These are phyloP conservation scores for Acrocyrtus sp. DNA, from an alignment of 2,888 invertebrate species.

Conservation along the genomic window DNA sequence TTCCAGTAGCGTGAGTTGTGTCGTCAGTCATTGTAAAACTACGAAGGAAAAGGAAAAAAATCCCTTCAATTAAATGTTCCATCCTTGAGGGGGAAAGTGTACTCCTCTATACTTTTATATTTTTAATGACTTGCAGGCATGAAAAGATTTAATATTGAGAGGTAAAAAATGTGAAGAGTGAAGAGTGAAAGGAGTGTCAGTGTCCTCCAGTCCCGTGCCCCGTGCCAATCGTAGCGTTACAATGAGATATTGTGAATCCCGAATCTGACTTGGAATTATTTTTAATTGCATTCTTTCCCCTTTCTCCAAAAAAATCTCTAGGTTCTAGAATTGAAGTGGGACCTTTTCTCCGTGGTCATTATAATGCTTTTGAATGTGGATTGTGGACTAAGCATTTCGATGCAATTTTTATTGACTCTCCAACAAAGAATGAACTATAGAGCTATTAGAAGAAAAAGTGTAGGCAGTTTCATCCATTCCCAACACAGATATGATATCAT, in stretches of 20 bases:
- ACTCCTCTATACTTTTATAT: neutral
- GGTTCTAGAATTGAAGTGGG: neutral
- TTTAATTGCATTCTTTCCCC: slow-evolving; percentile 38
- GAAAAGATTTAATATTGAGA: too few relatives aligned
- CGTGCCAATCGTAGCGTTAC: neutral
- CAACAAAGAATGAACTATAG: neutral
- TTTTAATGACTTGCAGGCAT: slow-evolving; percentile 32
- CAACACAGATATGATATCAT: too few relatives aligned
- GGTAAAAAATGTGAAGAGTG: neutral
- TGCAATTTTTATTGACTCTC: neutral
- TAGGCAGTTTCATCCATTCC: neutral
- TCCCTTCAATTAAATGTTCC: neutral
- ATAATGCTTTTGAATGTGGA: slow-evolving; percentile 9
- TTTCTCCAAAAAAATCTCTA: neutral
- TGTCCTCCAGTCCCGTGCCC: neutral
- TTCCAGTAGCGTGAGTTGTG: too few relatives aligned
- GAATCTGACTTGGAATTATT: slow-evolving; percentile 2
- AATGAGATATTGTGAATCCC: neutral
- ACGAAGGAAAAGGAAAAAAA: neutral
- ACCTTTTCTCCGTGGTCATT: neutral
- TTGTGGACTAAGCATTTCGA: neutral
- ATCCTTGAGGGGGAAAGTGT: neutral
- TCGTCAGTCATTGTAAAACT: too few relatives aligned
- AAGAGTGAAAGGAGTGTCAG: neutral
- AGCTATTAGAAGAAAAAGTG: neutral